Conservation (phyloP, 2,888 invertebrate genomes). For the Neoascia interrupta region DNA sequence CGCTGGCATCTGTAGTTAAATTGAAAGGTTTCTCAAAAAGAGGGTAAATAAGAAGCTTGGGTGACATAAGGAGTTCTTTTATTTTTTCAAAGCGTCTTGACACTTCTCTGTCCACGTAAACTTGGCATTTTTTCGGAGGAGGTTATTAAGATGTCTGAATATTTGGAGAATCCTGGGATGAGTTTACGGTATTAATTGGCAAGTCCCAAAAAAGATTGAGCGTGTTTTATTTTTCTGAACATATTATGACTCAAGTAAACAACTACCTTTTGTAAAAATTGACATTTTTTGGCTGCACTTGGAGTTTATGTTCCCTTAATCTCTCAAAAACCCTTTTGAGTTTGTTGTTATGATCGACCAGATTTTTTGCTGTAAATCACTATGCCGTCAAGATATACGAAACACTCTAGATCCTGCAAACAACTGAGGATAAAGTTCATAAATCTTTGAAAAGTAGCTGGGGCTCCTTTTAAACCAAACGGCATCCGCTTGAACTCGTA, state of each 20-base stretch:
- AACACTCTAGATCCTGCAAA: neutral
- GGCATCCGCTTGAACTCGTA: neutral
- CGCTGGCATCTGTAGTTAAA: neutral
- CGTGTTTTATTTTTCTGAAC: slow-evolving; percentile 68
- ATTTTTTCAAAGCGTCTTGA: neutral
- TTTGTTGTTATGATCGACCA: slow-evolving; percentile 71
- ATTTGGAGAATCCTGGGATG: slow-evolving; percentile 29
- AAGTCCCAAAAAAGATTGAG: neutral
- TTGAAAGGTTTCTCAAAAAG: no score
- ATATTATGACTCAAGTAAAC: slow-evolving; percentile 71
- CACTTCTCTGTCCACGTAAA: neutral
- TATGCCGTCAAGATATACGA: neutral
- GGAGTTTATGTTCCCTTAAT: slow-evolving; percentile 66
- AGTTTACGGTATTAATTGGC: slow-evolving; percentile 3
- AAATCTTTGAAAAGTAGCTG: neutral
- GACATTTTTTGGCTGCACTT: slow-evolving; percentile 71
- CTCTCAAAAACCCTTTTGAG: slow-evolving; percentile 67
- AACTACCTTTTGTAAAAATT: slow-evolving; percentile 70
- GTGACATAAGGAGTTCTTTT: neutral
- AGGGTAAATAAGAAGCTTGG: no score
- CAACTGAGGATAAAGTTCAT: neutral
- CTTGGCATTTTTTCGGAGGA: neutral
- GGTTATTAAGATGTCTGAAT: neutral
- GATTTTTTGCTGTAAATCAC: slow-evolving; percentile 54
- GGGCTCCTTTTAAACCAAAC: neutral